A percentile compares a stretch with the other conserved stretches of the same genome.
These are phyloP conservation scores for Rhea pennata DNA, from an alignment of 2,113 vertebrate species.

Conservation along the genomic window DNA sequence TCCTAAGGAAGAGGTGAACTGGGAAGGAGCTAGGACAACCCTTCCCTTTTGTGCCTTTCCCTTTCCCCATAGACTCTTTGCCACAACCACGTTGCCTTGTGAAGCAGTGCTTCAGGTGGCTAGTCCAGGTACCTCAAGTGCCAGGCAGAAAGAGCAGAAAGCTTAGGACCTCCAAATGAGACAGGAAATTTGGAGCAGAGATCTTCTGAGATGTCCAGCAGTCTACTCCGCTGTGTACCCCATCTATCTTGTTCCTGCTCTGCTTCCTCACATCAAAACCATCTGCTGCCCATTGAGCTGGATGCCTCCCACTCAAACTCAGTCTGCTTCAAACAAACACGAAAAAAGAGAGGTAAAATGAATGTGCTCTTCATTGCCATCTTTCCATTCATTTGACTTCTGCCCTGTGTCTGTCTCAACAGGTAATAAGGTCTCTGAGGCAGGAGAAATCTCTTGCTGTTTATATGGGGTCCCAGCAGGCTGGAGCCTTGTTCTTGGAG, in stretches of 20 bases:
- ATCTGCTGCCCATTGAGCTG: background rate
- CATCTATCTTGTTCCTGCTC: background rate
- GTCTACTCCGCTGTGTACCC: background rate
- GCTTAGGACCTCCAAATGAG: background rate
- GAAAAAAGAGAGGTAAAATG: background rate
- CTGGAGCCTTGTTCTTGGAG: background rate
- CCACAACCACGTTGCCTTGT: background rate
- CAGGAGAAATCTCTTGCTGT: background rate
- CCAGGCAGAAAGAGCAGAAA: background rate
- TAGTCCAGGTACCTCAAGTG: background rate
- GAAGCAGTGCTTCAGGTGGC: background rate
- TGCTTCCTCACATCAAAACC: background rate
- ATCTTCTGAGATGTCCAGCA: background rate
- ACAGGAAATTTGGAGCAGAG: background rate
- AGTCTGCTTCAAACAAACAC: background rate
- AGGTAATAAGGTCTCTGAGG: accelerated
- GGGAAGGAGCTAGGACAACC: background rate
- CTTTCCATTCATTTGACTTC: background rate
- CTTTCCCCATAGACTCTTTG: background rate
- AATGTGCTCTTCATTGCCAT: background rate
- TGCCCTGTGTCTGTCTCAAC: background rate
- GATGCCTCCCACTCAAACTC: background rate
- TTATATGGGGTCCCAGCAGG: accelerated
- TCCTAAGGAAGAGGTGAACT: background rate
- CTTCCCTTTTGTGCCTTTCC: background rate